phyloP scores from a whole-genome alignment of 1,140 invertebrate species.

The Sarcophaga bullata region DNA sequence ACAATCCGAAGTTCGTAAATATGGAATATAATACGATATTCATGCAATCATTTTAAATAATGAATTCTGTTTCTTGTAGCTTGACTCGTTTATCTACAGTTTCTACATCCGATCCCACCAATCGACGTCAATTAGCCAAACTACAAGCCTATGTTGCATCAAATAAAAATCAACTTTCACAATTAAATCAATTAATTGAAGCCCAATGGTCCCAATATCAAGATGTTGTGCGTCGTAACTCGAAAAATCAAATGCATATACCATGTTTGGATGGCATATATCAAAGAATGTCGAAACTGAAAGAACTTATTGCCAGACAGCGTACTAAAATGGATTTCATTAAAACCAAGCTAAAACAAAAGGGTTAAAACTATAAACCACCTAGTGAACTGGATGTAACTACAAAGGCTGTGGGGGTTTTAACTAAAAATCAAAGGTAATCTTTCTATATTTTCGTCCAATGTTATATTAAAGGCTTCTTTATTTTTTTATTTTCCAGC shows the following conservation, averaged over 20 bases:
- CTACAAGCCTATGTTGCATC: constrained; percentile 72
- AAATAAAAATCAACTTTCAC: constrained; percentile 71
- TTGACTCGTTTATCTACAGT: constrained; percentile 55
- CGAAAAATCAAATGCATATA: constrained; percentile 67
- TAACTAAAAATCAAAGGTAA: constrained; percentile 51
- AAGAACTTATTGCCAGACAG: constrained; percentile 71
- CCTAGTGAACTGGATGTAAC: constrained; percentile 43
- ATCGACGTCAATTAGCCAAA: constrained; percentile 68
- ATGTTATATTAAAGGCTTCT: neutral
- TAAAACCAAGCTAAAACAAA: constrained; percentile 59
- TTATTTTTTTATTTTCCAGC: constrained; percentile 25
- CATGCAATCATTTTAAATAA: neutral
- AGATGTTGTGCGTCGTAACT: constrained; percentile 67
- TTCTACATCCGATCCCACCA: constrained; percentile 66
- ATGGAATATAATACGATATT: neutral
- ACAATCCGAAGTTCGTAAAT: constrained; percentile 68
- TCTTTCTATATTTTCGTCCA: neutral
- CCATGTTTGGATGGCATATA: constrained; percentile 75
- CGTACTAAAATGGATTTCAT: constrained; percentile 65
- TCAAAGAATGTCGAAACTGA: constrained; percentile 73
- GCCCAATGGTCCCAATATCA: constrained; percentile 71
- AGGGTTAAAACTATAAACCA: constrained; percentile 48
- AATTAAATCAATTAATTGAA: constrained; percentile 70
- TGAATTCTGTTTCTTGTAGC: constrained; percentile 42
- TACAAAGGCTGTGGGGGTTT: constrained; percentile 45